These are phyloP conservation scores for Puma concolor DNA, from an alignment of 2,113 vertebrate genomes.

Conservation along the genomic window DNA sequence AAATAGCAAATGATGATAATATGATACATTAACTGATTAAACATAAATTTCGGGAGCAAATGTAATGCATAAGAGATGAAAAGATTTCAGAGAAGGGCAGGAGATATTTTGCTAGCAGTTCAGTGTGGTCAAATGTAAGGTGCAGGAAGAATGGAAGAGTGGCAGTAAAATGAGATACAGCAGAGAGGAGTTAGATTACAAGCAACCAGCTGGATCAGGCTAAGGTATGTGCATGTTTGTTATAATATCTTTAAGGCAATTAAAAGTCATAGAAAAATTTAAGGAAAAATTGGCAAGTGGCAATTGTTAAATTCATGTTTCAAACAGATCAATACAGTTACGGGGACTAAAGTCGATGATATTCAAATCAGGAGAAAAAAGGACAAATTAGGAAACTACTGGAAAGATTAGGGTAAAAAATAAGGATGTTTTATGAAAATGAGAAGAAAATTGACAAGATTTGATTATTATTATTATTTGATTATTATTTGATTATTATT, in stretches of 20 bases:
- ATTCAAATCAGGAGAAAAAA: not conserved
- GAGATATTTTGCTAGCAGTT: not conserved
- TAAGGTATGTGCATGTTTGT: not conserved
- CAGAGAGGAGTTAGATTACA: not conserved
- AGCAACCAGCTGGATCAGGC: not conserved
- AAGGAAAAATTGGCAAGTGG: not conserved
- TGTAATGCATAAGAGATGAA: not conserved
- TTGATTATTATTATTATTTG: not conserved
- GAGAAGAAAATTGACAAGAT: not conserved
- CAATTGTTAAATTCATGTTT: not conserved
- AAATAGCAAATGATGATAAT: slow-evolving; percentile 13
- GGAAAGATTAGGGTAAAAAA: not conserved
- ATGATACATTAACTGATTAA: not conserved
- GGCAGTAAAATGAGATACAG: not conserved
- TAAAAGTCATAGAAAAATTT: not conserved
- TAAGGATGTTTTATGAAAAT: not conserved
- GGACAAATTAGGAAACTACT: not conserved
- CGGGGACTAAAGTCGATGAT: not conserved
- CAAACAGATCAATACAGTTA: not conserved
- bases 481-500: too few relatives aligned
- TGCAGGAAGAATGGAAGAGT: not conserved
- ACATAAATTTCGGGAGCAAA: not conserved
- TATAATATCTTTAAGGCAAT: not conserved
- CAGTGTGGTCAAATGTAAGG: not conserved
- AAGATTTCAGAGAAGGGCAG: not conserved